These are phyloP conservation scores for Plebejus melissa DNA, from an alignment of 2,888 invertebrate species.

Conservation along the genomic window DNA sequence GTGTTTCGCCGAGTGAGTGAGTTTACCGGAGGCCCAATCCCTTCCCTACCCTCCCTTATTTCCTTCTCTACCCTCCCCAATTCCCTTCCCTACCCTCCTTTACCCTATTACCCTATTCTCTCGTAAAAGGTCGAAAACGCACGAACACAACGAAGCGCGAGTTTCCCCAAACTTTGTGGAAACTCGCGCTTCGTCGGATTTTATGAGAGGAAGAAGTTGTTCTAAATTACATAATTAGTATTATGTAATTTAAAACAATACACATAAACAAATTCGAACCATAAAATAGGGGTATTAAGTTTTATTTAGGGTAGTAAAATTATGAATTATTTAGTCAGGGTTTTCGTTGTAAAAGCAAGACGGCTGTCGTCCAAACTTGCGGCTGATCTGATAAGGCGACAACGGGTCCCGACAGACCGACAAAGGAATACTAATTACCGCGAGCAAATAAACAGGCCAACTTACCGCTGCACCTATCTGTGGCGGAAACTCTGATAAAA, in stretches of 20 bases:
- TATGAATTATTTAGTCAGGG: background rate
- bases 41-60: too few species aligned
- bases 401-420: background rate
- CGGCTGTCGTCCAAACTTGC: background rate
- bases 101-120: too few species aligned
- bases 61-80: too few species aligned
- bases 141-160: too few species aligned
- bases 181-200: background rate
- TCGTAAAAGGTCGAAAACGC: too few species aligned
- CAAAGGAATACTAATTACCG: background rate
- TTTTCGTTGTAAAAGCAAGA: background rate
- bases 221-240: background rate
- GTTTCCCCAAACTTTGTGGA: background rate
- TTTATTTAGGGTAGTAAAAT: background rate
- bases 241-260: too few species aligned
- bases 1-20: too few species aligned
- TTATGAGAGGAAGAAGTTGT: background rate
- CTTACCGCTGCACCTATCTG: background rate
- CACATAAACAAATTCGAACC: too few species aligned
- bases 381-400: background rate
- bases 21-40: too few species aligned
- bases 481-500: background rate
- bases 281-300: background rate
- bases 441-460: background rate
- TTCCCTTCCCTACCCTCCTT: too few species aligned